A percentile compares a stretch with the other conserved stretches of the same genome.
Conservation (phyloP, 2,797 vertebrate genomes). For the Aselliscus stoliczkanus region DNA sequence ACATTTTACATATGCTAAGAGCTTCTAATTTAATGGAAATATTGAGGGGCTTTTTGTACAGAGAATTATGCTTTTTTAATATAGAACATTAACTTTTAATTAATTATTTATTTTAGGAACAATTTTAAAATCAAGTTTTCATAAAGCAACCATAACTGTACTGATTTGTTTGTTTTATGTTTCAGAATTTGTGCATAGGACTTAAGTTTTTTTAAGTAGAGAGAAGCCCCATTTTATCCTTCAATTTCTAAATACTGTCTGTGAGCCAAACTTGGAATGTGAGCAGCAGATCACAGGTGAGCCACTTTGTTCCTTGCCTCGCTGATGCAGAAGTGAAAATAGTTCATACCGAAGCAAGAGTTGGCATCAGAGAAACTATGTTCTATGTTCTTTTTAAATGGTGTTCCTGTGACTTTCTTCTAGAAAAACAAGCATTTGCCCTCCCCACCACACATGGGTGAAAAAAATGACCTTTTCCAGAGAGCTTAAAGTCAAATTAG, state of each 20-base stretch:
- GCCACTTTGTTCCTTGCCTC: background rate
- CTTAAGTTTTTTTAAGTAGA: slow-evolving; percentile 7
- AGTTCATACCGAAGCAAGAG: background rate
- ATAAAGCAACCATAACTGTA: background rate
- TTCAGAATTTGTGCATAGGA: background rate
- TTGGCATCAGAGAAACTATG: background rate
- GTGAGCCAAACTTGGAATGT: background rate
- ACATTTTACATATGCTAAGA: background rate
- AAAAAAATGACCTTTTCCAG: background rate
- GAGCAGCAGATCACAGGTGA: background rate
- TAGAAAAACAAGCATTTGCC: background rate
- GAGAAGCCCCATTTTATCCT: background rate
- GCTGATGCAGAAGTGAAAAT: background rate
- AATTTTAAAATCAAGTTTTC: slow-evolving; percentile 1
- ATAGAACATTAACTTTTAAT: background rate
- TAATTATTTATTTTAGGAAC: background rate
- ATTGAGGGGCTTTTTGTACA: background rate
- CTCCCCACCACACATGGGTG: background rate
- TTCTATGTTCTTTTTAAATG: background rate
- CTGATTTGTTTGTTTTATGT: background rate
- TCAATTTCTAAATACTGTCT: background rate
- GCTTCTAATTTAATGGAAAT: background rate
- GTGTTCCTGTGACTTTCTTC: background rate
- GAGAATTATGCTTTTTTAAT: background rate
- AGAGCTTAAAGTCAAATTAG: background rate